Base-by-base conservation (phyloP, 2,888 invertebrate species). In the Polylopha cassiicola region DNA sequence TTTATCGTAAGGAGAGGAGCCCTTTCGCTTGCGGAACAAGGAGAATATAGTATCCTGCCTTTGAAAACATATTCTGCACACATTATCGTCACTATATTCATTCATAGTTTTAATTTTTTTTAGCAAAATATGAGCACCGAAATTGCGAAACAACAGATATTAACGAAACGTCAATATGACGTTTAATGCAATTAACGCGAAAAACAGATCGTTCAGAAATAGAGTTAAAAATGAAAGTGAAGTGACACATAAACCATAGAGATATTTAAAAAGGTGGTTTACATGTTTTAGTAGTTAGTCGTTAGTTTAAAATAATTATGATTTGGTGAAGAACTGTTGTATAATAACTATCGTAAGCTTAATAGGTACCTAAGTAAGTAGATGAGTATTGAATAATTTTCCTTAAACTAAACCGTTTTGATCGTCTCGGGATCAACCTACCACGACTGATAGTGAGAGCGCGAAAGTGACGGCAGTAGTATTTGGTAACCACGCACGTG, bases 401-500 rank as follows among this genome's bases (percentile, higher is more conserved):
- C n/a, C n/a, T n/a, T n/a, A n/a, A n/a, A n/a, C n/a, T n/a, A n/a
- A n/a, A n/a, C n/a, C 14, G 34, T 34, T 34, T 39, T 24, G 26
- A 20, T 29, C 46, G 50, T 30, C 28, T 34, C 42, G 36, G 44
- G 27, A 20, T 21, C 16, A 10, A 21, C 13, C 32, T 21, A 31
- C 15, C 31, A 33, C 33, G 32, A 43, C 29, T 33, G 54, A 52
- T 47, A 60, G 81, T 75, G 79, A 79, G 76, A 79, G 81, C 67
- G 61, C 71, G 82, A 82, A 82, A 82, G 81, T 79, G 69, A 72
- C 72, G 64, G 56, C 43, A 43, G 65, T 64, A 62, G 37, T 67
- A 71, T 80, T 79, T 74, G 73, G 79, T 80, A 80, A 80, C 69
- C 51, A 44, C 29, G 43, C 39, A 50, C 48, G 37, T 53, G 55